These are phyloP conservation scores for Melieria crassipennis DNA, from an alignment of 2,888 invertebrate species.

Conservation along the genomic window DNA sequence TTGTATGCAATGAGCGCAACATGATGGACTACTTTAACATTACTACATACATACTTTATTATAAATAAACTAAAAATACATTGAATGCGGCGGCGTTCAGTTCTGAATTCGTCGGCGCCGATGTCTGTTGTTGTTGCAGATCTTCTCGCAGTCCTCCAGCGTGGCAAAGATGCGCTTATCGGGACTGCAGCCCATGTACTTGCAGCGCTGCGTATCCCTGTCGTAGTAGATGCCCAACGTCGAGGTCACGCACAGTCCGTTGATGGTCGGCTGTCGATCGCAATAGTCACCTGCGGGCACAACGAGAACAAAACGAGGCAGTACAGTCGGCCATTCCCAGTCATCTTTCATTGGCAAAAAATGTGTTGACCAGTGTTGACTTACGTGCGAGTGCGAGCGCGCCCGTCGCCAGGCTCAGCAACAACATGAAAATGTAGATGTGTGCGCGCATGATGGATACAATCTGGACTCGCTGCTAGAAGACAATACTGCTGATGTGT, in stretches of 20 bases:
- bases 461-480: too few relatives aligned
- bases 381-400: too few relatives aligned
- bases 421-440: too few relatives aligned
- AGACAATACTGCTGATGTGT: too few relatives aligned
- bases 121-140: constrained; percentile 57
- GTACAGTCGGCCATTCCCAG: too few relatives aligned
- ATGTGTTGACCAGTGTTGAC: too few relatives aligned
- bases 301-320: background rate
- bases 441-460: too few relatives aligned
- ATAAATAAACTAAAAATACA: background rate
- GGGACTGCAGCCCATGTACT: constrained; percentile 58
- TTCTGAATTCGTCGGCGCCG: constrained; percentile 43
- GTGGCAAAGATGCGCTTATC: constrained; percentile 54
- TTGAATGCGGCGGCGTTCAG: background rate
- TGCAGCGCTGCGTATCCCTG: constrained; percentile 58
- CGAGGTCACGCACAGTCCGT: constrained; percentile 54
- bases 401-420: too few relatives aligned
- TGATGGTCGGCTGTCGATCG: constrained; percentile 56
- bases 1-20: too few relatives aligned
- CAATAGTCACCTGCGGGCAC: constrained; percentile 55
- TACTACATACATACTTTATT: background rate
- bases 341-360: too few relatives aligned
- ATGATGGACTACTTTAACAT: too few relatives aligned
- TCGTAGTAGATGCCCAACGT: constrained; percentile 61
- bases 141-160: constrained; percentile 59